Evolutionary conservation across 1,140 invertebrate genomes (phyloP).

Genomic region (Aphidius ervi): DNA sequence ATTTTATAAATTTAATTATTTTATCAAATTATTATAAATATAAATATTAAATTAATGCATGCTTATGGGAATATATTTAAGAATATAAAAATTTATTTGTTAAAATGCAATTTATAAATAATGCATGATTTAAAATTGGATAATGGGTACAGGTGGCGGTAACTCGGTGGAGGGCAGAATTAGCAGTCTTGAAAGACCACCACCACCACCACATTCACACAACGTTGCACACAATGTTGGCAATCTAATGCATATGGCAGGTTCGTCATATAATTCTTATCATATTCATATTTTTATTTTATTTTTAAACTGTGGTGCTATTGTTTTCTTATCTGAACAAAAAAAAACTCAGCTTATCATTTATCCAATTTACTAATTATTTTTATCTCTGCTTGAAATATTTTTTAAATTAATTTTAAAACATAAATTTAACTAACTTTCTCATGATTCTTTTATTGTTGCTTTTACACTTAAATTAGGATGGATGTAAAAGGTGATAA

Average conservation of each 20-base stretch:
- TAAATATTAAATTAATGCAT: constrained; percentile 24
- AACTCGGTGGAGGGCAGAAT: constrained; percentile 51
- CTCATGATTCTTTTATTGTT: constrained; percentile 24
- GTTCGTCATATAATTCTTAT: constrained; percentile 45
- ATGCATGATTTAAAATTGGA: constrained; percentile 2
- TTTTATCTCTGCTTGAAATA: not conserved
- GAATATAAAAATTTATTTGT: constrained; percentile 12
- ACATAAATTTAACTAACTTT: not conserved
- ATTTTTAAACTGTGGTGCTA: constrained; percentile 2
- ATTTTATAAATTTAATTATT: not conserved
- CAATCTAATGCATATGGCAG: constrained; percentile 82
- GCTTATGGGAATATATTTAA: constrained; percentile 31
- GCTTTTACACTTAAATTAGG: constrained; percentile 35
- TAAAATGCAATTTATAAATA: constrained; percentile 8
- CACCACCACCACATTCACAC: constrained; percentile 62
- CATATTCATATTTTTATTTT: constrained; percentile 6
- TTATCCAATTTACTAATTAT: not conserved
- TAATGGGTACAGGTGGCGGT: constrained; percentile 43
- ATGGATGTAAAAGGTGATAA: constrained; percentile 49
- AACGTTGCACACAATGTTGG: constrained; percentile 66
- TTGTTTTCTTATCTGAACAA: too few relatives aligned
- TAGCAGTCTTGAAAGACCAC: constrained; percentile 63
- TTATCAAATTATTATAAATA: too few relatives aligned
- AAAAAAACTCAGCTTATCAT: too few relatives aligned
- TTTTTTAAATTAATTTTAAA: constrained; percentile 4